These are phyloP conservation scores for Pyrrhosoma nymphula DNA, from an alignment of 2,888 invertebrate species.

Conservation along the genomic window DNA sequence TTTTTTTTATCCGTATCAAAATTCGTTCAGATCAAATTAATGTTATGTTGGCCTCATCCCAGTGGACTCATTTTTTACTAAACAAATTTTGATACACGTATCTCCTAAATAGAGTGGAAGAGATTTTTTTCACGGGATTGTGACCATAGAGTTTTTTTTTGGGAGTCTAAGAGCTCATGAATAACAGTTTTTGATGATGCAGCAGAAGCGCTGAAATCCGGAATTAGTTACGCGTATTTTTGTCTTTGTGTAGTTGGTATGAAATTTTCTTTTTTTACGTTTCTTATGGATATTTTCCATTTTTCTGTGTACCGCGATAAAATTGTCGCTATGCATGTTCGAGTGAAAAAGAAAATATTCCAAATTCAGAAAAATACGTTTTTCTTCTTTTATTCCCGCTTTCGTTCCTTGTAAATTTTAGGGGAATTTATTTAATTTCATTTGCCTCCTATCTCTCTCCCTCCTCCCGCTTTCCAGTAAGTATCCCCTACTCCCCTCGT, in stretches of 20 bases:
- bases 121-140: neutral
- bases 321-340: neutral
- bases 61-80: neutral
- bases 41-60: neutral
- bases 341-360: neutral
- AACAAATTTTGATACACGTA: neutral
- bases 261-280: neutral
- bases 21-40: neutral
- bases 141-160: neutral
- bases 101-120: neutral
- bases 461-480: neutral
- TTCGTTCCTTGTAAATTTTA: neutral
- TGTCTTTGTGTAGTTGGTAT: neutral
- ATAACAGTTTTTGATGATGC: neutral
- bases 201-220: neutral
- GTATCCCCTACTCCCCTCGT: neutral
- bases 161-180: neutral
- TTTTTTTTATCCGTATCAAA: conserved; percentile 17
- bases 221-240: neutral
- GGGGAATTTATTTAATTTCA: conserved; percentile 30
- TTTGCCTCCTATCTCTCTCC: neutral
- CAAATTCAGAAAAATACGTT: neutral
- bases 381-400: neutral
- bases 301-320: no score
- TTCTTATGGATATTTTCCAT: conserved; percentile 2